Conservation (phyloP, 1,140 invertebrate species). For the Sitobion miscanthi region DNA sequence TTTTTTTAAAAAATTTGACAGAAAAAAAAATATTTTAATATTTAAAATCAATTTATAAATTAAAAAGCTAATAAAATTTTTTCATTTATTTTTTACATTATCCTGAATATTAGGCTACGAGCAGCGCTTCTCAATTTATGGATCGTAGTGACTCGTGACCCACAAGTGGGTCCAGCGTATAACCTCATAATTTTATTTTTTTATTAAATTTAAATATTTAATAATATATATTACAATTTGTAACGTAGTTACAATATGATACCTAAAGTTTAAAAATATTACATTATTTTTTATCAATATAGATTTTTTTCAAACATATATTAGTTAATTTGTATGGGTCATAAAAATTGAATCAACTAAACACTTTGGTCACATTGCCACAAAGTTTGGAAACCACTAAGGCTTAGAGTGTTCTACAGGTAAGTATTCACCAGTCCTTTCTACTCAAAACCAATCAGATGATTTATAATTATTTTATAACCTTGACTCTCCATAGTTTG, state of each 20-base stretch:
- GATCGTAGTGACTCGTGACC: too few relatives aligned
- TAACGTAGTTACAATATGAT: neutral
- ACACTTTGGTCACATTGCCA: neutral
- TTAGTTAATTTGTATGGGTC: neutral
- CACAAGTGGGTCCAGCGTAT: neutral
- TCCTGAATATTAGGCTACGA: neutral
- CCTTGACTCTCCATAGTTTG: neutral
- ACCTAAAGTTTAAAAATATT: neutral
- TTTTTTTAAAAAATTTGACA: neutral
- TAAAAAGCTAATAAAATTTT: neutral
- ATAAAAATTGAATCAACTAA: neutral
- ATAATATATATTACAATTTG: neutral
- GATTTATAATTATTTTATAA: neutral
- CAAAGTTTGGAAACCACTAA: neutral
- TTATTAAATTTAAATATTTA: neutral
- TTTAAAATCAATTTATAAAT: neutral
- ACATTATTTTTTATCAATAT: neutral
- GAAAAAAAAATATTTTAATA: neutral
- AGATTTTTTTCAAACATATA: neutral
- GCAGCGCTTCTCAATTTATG: neutral
- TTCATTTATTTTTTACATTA: neutral
- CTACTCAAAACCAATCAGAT: slow-evolving; percentile 16
- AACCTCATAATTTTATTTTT: neutral
- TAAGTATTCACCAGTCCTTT: slow-evolving; percentile 22
- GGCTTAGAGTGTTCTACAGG: neutral